Evolutionary conservation across 2,797 vertebrate genomes (phyloP), one percentile per base, ranked within the genome.

Genomic region (Erpetoichthys calabaricus): DNA sequence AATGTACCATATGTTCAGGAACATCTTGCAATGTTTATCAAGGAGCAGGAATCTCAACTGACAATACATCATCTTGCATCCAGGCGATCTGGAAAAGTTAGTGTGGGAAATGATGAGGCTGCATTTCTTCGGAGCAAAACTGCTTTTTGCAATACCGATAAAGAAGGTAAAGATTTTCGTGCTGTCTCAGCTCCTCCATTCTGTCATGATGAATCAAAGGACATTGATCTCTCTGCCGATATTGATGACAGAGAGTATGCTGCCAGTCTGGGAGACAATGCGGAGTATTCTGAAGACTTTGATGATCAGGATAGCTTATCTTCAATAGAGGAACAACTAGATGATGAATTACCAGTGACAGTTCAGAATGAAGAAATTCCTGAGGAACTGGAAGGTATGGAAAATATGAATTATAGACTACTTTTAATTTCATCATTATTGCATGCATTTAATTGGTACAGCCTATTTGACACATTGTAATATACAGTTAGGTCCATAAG

Each of bases 271-370:
- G 74, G 52, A 43, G 75, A 65, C 44, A 70, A 65, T 41, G 78
- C 64, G 7, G 74, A 78, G 51, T 90, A 88, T 60, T 76, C 82
- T 2, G 86, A 87, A 10, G 85, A 89, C 67, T 88, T 88, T 73
- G 83, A 86, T 10, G 78, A 80, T 56, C 75, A 78, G 45, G 78
- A 77, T 5, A 82, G 74, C 53, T 50, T 65, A 56, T 75, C 80
- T 10, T 82, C 77, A 41, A 10, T 45, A 2, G 78, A 76, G 53
- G 79, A 75, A 49, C 59, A 52, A 44, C 68, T 67, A 44, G 70
- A 76, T 47, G 69, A 62, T 44, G 65, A 59, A 3, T 42, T 53
- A 1, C 59, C 59, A n/a, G 58, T 57, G 52, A 58, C 53, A 5
- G 63, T 54, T 3, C 61, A 44, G 45, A 59, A 6, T 58, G 68